Conservation (phyloP, 2,113 vertebrate species). For the Hypanus sabinus region DNA sequence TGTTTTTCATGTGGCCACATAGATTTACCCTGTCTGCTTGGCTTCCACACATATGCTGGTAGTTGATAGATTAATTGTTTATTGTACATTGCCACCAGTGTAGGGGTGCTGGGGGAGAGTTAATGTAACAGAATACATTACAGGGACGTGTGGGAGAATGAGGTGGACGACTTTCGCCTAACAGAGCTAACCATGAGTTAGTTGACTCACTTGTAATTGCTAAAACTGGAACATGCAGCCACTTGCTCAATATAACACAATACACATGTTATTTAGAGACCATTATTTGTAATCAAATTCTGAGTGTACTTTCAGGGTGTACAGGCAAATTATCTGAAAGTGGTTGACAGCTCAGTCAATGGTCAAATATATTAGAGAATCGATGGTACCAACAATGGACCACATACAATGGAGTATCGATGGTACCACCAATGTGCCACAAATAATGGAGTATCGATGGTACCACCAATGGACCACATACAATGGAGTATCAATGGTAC, state of each 20-base stretch:
- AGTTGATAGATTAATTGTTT: no score
- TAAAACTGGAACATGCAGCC: not conserved
- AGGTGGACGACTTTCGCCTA: no score
- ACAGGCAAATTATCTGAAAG: not conserved
- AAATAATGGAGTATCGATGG: not conserved
- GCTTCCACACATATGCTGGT: no score
- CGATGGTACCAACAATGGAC: no score
- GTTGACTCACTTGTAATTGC: not conserved
- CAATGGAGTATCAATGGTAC: not conserved
- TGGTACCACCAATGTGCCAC: not conserved
- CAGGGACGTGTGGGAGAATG: no score
- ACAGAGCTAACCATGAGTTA: not conserved
- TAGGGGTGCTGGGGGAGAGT: no score
- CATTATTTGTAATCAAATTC: not conserved
- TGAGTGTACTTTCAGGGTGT: not conserved
- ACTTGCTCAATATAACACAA: not conserved
- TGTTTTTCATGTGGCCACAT: no score
- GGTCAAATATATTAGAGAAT: not conserved
- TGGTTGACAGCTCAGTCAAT: not conserved
- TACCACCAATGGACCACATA: not conserved
- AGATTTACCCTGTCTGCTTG: no score
- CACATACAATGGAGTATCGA: not conserved
- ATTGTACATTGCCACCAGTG: no score
- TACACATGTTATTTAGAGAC: not conserved
- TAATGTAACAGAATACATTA: no score